These are phyloP conservation scores for Aeoliscus strigatus DNA, from an alignment of 2,797 vertebrate species.

Conservation along the genomic window DNA sequence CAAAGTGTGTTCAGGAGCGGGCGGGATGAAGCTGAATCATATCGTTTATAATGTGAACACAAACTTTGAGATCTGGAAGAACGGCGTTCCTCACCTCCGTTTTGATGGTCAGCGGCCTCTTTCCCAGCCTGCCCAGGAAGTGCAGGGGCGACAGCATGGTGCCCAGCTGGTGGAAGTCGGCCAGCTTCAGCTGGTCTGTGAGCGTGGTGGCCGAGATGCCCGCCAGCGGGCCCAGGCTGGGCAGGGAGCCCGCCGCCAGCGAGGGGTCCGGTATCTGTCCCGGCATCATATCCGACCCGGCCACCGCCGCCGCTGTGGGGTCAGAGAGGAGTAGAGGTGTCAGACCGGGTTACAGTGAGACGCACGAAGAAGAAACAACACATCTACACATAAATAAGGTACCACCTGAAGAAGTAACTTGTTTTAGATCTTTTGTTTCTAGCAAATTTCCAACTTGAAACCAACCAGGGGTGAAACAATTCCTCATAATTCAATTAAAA, in stretches of 20 bases:
- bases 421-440: too few species aligned
- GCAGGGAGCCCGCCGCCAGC: conserved; percentile 85
- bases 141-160: conserved; percentile 88
- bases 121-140: conserved; percentile 85
- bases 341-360: not conserved
- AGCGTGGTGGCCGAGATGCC: conserved; percentile 87
- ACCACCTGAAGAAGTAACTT: too few species aligned
- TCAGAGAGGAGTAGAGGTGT: conserved; percentile 8
- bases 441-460: too few species aligned
- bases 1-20: not conserved
- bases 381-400: too few species aligned
- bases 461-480: too few species aligned
- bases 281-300: conserved; percentile 89
- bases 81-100: conserved; percentile 86
- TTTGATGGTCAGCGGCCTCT: conserved; percentile 86
- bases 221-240: conserved; percentile 82
- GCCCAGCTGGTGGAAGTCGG: conserved; percentile 86
- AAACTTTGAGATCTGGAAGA: too few species aligned
- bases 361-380: too few species aligned
- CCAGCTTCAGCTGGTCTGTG: conserved; percentile 86
- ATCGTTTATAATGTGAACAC: too few species aligned
- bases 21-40: not conserved
- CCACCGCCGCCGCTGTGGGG: conserved; percentile 53
- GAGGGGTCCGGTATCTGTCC: conserved; percentile 95
- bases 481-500: too few species aligned